Evolutionary conservation across 2,113 vertebrate genomes (phyloP).

Genomic region (Empidonax traillii): DNA sequence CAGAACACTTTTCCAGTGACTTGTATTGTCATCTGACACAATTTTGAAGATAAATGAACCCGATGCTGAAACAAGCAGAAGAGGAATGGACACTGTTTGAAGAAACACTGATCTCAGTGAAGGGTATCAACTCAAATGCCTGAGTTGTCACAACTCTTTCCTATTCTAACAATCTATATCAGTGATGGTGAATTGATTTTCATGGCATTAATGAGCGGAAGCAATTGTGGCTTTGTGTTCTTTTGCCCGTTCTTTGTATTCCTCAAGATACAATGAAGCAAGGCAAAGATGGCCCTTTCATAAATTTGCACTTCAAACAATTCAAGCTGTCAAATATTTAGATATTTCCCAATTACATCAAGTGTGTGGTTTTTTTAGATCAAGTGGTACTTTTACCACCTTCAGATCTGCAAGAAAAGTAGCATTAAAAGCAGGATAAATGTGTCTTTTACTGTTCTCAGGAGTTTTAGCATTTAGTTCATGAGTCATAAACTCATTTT

Average conservation of each 20-base stretch:
- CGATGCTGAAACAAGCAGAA: neutral
- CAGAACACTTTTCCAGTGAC: neutral
- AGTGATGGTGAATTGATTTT: neutral
- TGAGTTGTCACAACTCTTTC: neutral
- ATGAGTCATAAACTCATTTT: neutral
- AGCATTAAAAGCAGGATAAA: neutral
- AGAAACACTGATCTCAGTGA: neutral
- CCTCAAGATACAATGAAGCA: neutral
- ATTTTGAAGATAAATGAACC: neutral
- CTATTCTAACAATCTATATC: accelerated
- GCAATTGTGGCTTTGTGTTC: accelerated
- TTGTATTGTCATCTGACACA: neutral
- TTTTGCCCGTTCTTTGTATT: neutral
- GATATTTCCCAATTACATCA: neutral
- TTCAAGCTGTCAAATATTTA: neutral
- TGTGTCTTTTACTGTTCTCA: neutral
- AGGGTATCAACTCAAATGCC: neutral
- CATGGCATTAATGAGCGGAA: accelerated
- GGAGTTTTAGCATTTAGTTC: neutral
- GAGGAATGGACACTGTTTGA: neutral
- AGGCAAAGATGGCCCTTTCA: neutral
- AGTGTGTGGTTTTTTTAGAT: neutral
- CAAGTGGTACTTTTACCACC: neutral
- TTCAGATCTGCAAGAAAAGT: neutral
- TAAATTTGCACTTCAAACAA: neutral